Base-by-base conservation (phyloP, 2,888 invertebrate species). In the Incurvaria masculella region DNA sequence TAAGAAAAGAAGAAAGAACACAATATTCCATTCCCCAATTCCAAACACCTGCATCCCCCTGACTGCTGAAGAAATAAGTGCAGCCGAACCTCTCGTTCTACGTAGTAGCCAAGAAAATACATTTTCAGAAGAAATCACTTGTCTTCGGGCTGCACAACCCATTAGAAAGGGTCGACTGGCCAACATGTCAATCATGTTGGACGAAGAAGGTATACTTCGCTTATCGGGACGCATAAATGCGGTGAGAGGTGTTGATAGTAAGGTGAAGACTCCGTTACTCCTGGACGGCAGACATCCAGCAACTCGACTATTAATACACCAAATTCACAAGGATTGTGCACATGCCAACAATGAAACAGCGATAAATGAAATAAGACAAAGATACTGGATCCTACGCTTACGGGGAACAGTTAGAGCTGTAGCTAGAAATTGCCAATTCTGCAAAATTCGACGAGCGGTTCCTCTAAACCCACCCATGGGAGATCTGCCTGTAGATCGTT, bases 261-360 rank as follows among this genome's bases (percentile, higher is more conserved):
- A n/a, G 5, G 19, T 18, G n/a, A 47, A 47, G 19, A 14, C 17
- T 10, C 47, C 47, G 10, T 6, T 42, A 14, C 14, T 47, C 16
- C 38, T 47, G 3, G 42, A 47, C 23, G 47, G 40, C n/a, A 26
- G 27, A 21, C 47, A 48, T 20, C 38, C 21, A 8, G 17, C 44
- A 17, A 42, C 44, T 21, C 48, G 20, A 11, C 40, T 48, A 10
- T 21, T 39, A 4, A 19, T 48, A 2, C n/a, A 38, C 1, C 5
- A 18, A 16, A 27, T 43, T 19, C 47, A 47, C 19, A 23, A 18
- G 16, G 14, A 42, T 11, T 43, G 43, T 33, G 44, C 42, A 5
- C 47, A 47, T 20, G 42, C 33, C 1, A 38, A 43, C 19, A 42
- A 41, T 2, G 47, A 20, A 20, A 33, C 21, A 2, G 46, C 46